Base-by-base conservation (phyloP, 2,113 vertebrate species). In the Grammomys surdaster region DNA sequence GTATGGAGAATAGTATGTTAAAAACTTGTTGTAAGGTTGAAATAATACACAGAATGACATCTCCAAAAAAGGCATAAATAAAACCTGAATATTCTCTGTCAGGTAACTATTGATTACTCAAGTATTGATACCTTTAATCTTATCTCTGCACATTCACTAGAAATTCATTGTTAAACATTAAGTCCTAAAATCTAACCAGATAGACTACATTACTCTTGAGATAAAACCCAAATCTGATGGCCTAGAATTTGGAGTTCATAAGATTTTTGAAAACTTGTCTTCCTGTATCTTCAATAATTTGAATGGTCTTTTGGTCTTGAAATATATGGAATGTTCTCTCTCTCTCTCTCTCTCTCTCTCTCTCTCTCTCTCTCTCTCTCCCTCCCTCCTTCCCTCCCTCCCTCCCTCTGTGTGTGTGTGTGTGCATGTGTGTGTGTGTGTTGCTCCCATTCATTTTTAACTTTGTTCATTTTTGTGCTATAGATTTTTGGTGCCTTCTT, bases 131-230 rank as follows among this genome's bases (percentile, higher is more conserved):
- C 7, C 2, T 3, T 69, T 46, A 46, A 36, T 36, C 2, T 20
- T 93, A 31, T 72, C 1, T 80, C 8, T 56, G 63, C 1, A 60
- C 8, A 67, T 58, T 17, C 58, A 1, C 1, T 48, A 56, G 46
- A n/a, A 19, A 63, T 40, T 72, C 2, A 5, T 89, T 60, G 14
- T 73, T 69, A 60, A 88, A 88, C 1, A 8, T 51, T 10, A 76
- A 51, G 26, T 14, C 20, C 46, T 78, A 20, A 40, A 19, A 58
- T 90, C 10, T 95, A 40, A 85, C 22, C 6, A 1, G 3, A 26
- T n/a, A n/a, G 14, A 2, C 56, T 16, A 10, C 3, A 4, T 1
- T 26, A 9, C 0, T 14, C 20, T 28, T 46, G 43, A 7, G 60
- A 51, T 60, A 43, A 96, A 86, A 22, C 9, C 4, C 4, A 54